Conservation (phyloP, 2,888 invertebrate genomes). For the Hydroisotoma schaefferi region DNA sequence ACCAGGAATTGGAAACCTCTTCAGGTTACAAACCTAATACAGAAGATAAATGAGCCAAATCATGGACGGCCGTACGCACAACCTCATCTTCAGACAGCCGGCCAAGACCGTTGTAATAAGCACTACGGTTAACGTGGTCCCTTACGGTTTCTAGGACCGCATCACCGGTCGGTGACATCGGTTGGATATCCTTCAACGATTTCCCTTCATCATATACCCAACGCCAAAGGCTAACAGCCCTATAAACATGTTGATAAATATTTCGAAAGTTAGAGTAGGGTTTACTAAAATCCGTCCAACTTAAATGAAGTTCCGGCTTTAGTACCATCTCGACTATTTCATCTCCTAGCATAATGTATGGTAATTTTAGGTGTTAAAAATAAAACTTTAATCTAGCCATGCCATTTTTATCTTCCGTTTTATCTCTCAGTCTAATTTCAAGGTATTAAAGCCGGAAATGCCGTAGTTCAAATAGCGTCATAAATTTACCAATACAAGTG, state of each 20-base stretch:
- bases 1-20: not conserved
- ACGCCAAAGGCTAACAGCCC: constrained; percentile 46
- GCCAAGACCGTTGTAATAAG: constrained; percentile 44
- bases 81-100: constrained; percentile 32
- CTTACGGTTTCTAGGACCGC: constrained; percentile 23
- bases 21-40: constrained; percentile 36
- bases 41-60: constrained; percentile 40
- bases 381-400: too few relatives aligned
- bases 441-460: too few relatives aligned
- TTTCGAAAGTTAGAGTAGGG: not conserved
- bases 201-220: constrained; percentile 44
- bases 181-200: constrained; percentile 39
- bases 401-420: too few relatives aligned
- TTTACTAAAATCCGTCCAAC: not conserved
- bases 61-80: constrained; percentile 29
- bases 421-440: too few relatives aligned
- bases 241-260: constrained; percentile 5
- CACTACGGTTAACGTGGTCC: constrained; percentile 27
- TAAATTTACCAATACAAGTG: constrained; percentile 37
- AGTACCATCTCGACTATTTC: too few relatives aligned
- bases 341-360: too few relatives aligned
- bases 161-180: constrained; percentile 18
- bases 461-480: too few relatives aligned
- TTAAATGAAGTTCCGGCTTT: too few relatives aligned
- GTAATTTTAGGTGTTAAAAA: too few relatives aligned